Percentiles rank a stretch among this genome's conserved stretches.
Conservation (phyloP, 2,888 invertebrate genomes). For the Sarcophaga subvicina region DNA sequence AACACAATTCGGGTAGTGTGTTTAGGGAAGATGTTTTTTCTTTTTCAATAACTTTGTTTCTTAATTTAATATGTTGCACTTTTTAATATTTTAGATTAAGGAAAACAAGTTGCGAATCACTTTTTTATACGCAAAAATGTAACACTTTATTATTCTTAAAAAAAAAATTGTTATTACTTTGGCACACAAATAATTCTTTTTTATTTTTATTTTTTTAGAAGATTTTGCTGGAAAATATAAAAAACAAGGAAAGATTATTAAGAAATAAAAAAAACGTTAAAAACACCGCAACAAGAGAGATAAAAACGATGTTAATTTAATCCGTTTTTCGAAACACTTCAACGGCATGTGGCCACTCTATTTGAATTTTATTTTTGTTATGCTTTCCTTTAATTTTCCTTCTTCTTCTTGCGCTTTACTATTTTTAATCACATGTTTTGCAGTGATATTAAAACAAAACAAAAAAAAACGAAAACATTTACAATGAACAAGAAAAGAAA, state of each 20-base stretch:
- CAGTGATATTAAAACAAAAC: background rate
- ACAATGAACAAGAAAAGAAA: background rate
- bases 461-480: too few species aligned
- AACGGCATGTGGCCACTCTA: background rate
- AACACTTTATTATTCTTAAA: slow-evolving; percentile 57
- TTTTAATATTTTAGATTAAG: background rate
- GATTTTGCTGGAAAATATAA: background rate
- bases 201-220: slow-evolving; percentile 17
- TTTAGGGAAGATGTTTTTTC: background rate
- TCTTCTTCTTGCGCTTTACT: background rate
- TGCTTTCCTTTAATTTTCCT: background rate
- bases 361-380: background rate
- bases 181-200: slow-evolving; percentile 73
- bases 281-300: background rate
- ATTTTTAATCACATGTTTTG: background rate
- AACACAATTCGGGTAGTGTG: slow-evolving; percentile 47
- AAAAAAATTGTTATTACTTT: slow-evolving; percentile 69
- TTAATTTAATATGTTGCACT: background rate
- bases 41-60: slow-evolving; percentile 1
- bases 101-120: background rate
- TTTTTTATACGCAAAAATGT: slow-evolving; percentile 35
- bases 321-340: background rate
- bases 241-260: background rate
- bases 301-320: background rate
- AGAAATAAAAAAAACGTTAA: background rate